phyloP scores from a whole-genome alignment of 1,140 invertebrate genomes.

The Papilio xuthus region DNA sequence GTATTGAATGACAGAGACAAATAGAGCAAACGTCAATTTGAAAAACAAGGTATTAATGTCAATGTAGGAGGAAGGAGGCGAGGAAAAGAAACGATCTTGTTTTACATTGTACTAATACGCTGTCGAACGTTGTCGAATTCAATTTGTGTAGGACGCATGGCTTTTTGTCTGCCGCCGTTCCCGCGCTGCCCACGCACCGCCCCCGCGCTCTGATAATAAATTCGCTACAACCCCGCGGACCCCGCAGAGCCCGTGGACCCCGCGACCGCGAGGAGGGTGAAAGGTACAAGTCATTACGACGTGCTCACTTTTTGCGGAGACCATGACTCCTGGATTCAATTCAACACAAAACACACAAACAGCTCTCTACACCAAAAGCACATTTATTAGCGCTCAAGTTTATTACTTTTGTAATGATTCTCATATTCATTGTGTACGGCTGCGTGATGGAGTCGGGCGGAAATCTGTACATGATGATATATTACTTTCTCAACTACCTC shows the following conservation, averaged over 20 bases:
- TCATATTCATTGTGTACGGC: conserved; percentile 5
- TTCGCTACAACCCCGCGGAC: conserved; percentile 41
- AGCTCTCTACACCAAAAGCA: conserved; percentile 1
- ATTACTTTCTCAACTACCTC: too few relatives aligned
- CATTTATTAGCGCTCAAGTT: conserved; percentile 15
- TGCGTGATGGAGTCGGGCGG: not conserved
- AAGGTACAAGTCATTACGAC: conserved; percentile 57
- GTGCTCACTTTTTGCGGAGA: conserved; percentile 30
- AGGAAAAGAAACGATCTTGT: not conserved
- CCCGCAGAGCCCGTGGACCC: not conserved
- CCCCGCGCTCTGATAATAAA: conserved; percentile 41
- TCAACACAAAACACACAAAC: conserved; percentile 19
- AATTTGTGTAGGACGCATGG: conserved; percentile 27
- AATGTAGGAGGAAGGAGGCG: not conserved
- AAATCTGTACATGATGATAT: not conserved
- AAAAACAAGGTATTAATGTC: conserved; percentile 20
- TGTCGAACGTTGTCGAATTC: conserved; percentile 6
- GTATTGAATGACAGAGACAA: not conserved
- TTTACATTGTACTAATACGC: conserved; percentile 2
- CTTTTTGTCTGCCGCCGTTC: conserved; percentile 32
- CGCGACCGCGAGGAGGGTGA: conserved; percentile 48
- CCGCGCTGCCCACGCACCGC: not conserved
- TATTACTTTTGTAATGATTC: conserved; percentile 8
- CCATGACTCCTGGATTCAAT: conserved; percentile 18
- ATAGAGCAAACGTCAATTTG: conserved; percentile 16